These are phyloP conservation scores for Misgurnus mizolepis DNA, from an alignment of 2,113 vertebrate genomes.

Conservation along the genomic window DNA sequence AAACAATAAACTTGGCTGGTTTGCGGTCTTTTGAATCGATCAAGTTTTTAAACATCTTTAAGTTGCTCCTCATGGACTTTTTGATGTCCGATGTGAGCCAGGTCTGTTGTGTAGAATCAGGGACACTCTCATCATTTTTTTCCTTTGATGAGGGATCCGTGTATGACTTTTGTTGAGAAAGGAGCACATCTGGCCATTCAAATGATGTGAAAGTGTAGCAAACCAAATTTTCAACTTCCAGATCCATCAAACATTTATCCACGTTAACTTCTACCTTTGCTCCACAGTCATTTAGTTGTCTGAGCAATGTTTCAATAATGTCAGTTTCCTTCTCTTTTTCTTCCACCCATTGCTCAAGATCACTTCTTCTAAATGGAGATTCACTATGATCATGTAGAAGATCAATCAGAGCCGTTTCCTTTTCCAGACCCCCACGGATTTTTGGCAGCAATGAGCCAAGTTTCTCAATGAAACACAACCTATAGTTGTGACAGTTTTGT, in stretches of 20 bases:
- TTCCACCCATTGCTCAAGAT: constrained; percentile 44
- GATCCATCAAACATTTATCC: constrained; percentile 10
- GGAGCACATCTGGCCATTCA: constrained; percentile 19
- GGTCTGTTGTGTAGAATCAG: background rate
- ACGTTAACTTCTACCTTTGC: constrained; percentile 15
- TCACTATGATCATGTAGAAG: constrained; percentile 28
- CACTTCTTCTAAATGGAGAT: constrained; percentile 45
- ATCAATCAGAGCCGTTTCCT: constrained; percentile 29
- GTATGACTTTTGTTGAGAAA: constrained; percentile 32
- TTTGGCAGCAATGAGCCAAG: constrained; percentile 40
- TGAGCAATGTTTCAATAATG: constrained; percentile 5
- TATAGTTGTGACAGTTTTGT: constrained; percentile 16
- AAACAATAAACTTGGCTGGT: background rate
- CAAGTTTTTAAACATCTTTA: background rate
- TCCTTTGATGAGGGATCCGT: constrained; percentile 3
- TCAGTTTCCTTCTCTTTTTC: constrained; percentile 26
- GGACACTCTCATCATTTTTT: background rate
- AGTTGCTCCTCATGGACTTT: background rate
- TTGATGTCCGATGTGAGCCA: background rate
- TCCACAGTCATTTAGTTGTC: background rate
- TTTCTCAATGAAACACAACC: constrained; percentile 23
- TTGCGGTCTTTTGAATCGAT: background rate
- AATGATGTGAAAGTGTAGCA: constrained; percentile 50
- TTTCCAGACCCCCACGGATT: constrained; percentile 40
- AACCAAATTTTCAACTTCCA: constrained; percentile 23